These are phyloP conservation scores for Limnephilus auricula DNA, from an alignment of 2,888 invertebrate species.

Conservation along the genomic window DNA sequence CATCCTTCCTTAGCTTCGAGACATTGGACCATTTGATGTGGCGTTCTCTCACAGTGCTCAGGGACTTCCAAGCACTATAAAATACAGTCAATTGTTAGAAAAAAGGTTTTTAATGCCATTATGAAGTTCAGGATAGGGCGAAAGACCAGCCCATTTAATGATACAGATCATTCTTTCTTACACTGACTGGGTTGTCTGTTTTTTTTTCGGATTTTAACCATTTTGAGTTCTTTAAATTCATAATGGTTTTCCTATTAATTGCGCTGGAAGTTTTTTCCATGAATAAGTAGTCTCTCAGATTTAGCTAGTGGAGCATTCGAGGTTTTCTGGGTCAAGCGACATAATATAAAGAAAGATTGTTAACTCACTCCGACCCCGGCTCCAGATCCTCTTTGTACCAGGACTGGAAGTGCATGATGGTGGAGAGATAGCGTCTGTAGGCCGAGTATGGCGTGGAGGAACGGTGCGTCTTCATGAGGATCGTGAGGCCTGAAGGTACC, in stretches of 20 bases:
- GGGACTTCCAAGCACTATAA: slow-evolving; percentile 82
- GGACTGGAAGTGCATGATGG: slow-evolving; percentile 84
- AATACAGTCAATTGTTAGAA: slow-evolving; percentile 47
- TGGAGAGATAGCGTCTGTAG: slow-evolving; percentile 87
- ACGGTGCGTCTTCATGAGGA: slow-evolving; percentile 84
- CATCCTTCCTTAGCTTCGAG: slow-evolving; percentile 73
- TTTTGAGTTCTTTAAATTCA: too few species aligned
- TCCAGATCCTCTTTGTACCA: slow-evolving; percentile 88
- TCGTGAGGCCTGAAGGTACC: slow-evolving; percentile 84
- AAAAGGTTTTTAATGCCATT: neutral
- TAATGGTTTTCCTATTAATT: too few species aligned
- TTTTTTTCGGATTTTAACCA: too few species aligned
- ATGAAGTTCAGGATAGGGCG: too few species aligned
- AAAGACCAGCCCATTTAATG: neutral
- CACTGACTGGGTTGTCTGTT: too few species aligned
- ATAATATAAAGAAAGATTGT: neutral
- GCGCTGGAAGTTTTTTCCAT: too few species aligned
- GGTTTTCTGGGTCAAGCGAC: neutral
- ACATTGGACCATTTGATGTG: slow-evolving; percentile 81
- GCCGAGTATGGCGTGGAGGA: slow-evolving; percentile 82
- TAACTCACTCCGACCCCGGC: slow-evolving; percentile 78
- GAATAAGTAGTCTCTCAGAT: neutral
- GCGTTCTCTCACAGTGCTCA: slow-evolving; percentile 81
- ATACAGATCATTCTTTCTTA: too few species aligned
- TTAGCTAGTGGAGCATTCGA: neutral